Evolutionary conservation across 1,140 invertebrate species (phyloP).

Genomic region (Bilobella aurantiaca): DNA sequence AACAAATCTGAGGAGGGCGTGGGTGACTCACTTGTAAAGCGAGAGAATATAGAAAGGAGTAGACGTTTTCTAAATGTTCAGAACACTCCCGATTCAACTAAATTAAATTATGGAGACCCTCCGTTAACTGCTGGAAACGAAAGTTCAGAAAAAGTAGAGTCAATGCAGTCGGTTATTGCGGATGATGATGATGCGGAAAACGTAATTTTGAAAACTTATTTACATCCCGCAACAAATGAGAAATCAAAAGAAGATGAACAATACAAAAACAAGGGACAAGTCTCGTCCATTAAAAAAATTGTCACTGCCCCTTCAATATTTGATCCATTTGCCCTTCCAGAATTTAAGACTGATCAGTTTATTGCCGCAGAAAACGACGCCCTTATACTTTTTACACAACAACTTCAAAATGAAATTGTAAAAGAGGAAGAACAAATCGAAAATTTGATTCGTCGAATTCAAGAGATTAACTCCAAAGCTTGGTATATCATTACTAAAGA

Average conservation of each 20-base stretch:
- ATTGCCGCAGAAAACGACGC: slow-evolving; percentile 30
- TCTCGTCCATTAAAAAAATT: no score
- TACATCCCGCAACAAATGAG: no score
- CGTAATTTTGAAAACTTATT: no score
- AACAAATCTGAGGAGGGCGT: neutral
- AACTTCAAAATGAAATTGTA: slow-evolving; percentile 24
- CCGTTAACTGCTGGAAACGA: neutral
- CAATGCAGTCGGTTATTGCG: no score
- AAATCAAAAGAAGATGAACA: no score
- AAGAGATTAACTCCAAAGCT: neutral
- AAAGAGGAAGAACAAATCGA: slow-evolving; percentile 28
- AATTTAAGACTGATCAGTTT: slow-evolving; percentile 31
- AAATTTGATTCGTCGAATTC: slow-evolving; percentile 16
- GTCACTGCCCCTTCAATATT: slow-evolving; percentile 13
- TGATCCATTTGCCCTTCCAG: slow-evolving; percentile 25
- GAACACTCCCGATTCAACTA: neutral
- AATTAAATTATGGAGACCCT: neutral
- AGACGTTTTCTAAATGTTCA: neutral
- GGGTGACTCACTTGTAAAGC: neutral
- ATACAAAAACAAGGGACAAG: no score
- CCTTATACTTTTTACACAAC: slow-evolving; percentile 23
- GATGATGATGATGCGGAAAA: no score
- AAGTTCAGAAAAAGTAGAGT: no score
- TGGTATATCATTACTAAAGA: neutral
- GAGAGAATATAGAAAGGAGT: neutral